phyloP scores from a whole-genome alignment of 2,888 invertebrate genomes.

The Drosophila cyrtoloma region DNA sequence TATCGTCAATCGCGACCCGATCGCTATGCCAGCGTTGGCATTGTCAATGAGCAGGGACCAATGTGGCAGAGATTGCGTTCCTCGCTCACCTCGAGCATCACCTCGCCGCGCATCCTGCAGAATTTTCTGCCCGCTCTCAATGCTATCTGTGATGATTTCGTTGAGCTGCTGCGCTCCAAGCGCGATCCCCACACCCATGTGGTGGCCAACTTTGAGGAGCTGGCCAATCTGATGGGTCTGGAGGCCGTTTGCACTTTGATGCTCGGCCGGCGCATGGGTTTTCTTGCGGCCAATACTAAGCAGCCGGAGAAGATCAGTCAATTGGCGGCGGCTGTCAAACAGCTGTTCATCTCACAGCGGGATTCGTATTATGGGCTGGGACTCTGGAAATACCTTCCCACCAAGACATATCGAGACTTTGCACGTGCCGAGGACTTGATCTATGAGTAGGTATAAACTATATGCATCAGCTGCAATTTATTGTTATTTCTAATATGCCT shows the following conservation, averaged over 20 bases:
- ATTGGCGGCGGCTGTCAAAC: conserved; percentile 90
- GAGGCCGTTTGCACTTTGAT: conserved; percentile 93
- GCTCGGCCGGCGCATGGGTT: conserved; percentile 92
- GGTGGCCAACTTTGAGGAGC: conserved; percentile 89
- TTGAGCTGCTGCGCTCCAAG: conserved; percentile 88
- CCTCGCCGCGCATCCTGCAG: conserved; percentile 91
- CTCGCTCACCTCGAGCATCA: conserved; percentile 90
- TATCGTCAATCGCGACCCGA: conserved; percentile 91
- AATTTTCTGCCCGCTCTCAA: conserved; percentile 91
- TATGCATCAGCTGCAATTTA: conserved; percentile 1
- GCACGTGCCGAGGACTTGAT: conserved; percentile 91
- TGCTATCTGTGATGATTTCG: conserved; percentile 91
- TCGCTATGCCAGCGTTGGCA: conserved; percentile 92
- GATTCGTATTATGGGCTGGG: conserved; percentile 93
- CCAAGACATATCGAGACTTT: conserved; percentile 90
- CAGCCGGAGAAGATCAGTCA: conserved; percentile 87
- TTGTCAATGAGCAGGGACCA: conserved; percentile 94
- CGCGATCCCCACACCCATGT: conserved; percentile 86
- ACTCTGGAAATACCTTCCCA: conserved; percentile 92
- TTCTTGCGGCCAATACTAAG: conserved; percentile 86
- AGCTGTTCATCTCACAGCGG: conserved; percentile 91
- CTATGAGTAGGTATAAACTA: conserved; percentile 88
- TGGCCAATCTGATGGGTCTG: conserved; percentile 91
- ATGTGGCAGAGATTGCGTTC: conserved; percentile 91
- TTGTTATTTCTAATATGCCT: conserved; percentile 25